Conservation (phyloP, 30 jellyfish, hydroid and myxozoan genomes). For the Haliclystus octoradiatus region DNA sequence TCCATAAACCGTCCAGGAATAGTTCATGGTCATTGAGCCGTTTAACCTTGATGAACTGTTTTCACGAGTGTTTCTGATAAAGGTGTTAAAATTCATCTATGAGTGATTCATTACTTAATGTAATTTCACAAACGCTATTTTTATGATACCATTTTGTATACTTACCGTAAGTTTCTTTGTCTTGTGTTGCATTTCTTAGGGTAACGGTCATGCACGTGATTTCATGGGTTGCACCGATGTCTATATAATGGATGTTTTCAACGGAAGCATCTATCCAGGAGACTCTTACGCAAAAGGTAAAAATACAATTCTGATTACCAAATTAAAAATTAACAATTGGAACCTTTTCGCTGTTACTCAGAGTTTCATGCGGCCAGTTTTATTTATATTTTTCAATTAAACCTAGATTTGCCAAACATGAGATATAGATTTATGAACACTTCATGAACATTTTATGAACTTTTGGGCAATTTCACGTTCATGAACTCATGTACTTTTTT, state of each 20-base stretch:
- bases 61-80: too few relatives aligned
- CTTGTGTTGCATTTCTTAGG: constrained; percentile 45
- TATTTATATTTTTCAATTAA: neutral
- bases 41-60: too few relatives aligned
- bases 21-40: too few relatives aligned
- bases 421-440: neutral
- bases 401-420: neutral
- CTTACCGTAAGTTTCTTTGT: too few relatives aligned
- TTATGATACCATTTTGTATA: too few relatives aligned
- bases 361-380: neutral
- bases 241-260: constrained; percentile 73
- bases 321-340: neutral
- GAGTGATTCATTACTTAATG: too few relatives aligned
- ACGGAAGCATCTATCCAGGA: constrained; percentile 66
- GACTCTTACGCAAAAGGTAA: constrained; percentile 65
- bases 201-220: constrained; percentile 94
- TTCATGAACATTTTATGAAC: too few relatives aligned
- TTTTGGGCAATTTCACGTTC: too few relatives aligned
- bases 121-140: too few relatives aligned
- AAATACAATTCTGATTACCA: neutral
- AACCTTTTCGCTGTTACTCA: neutral
- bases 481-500: too few relatives aligned
- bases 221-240: constrained; percentile 48
- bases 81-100: too few relatives aligned
- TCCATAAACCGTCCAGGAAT: too few relatives aligned